Conservation (phyloP, 2,797 vertebrate genomes). For the Mycteria americana region DNA sequence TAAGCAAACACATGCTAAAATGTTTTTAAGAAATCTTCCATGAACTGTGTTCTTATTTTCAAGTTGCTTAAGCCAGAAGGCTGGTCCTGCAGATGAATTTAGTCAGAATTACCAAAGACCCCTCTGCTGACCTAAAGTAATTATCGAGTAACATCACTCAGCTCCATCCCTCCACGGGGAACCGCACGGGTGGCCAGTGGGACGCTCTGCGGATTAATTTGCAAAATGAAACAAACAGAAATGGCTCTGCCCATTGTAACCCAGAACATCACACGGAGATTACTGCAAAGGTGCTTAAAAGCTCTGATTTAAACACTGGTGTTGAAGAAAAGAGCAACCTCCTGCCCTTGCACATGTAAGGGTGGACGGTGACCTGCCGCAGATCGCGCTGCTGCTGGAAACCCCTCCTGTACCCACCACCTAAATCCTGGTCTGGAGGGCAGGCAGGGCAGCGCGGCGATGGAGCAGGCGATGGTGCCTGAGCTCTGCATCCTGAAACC, state of each 20-base stretch:
- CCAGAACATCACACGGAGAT: neutral
- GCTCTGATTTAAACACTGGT: neutral
- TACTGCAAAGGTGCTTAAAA: neutral
- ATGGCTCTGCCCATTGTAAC: neutral
- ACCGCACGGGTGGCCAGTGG: rapidly evolving
- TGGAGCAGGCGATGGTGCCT: neutral
- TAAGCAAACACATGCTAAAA: neutral
- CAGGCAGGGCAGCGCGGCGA: neutral
- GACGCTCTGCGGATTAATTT: neutral
- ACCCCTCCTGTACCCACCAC: neutral
- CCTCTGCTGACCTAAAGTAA: slow-evolving; percentile 59
- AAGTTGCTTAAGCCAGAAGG: neutral
- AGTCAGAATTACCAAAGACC: slow-evolving; percentile 83
- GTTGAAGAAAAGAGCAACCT: neutral
- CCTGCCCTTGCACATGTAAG: rapidly evolving
- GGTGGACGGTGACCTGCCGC: neutral
- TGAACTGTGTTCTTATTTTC: neutral
- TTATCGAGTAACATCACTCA: neutral
- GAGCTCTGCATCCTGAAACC: neutral
- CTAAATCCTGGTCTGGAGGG: neutral
- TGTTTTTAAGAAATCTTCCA: neutral
- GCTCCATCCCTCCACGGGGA: neutral
- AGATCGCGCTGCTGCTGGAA: neutral
- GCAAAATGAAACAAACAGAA: neutral
- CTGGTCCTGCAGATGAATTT: slow-evolving; percentile 56